Percentiles rank a stretch among this genome's conserved stretches.
Conservation (phyloP, 2,888 invertebrate species). For the Nipponacmea schrenckii region DNA sequence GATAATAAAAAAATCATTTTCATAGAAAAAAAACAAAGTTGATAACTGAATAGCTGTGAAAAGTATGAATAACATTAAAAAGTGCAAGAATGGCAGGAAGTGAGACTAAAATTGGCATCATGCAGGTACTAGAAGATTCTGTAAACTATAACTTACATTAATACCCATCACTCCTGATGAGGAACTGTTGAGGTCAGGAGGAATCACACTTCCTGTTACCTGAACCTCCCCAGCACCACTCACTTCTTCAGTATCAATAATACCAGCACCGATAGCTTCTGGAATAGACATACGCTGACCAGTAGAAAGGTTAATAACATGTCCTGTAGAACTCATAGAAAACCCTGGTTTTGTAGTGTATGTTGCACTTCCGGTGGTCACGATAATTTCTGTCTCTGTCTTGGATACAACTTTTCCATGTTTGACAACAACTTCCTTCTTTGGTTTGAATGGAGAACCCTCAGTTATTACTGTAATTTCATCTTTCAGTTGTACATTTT, state of each 20-base stretch:
- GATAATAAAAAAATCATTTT: too few relatives aligned
- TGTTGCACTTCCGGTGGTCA: conserved; percentile 43
- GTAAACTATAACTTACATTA: conserved; percentile 2
- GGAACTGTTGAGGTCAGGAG: conserved; percentile 8
- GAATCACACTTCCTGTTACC: conserved; percentile 16
- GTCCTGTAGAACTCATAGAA: conserved; percentile 72
- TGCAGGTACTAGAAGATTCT: neutral
- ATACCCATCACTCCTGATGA: conserved; percentile 7
- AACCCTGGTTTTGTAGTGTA: conserved; percentile 54
- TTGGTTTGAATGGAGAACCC: conserved; percentile 51
- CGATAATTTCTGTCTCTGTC: conserved; percentile 49
- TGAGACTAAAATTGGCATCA: too few relatives aligned
- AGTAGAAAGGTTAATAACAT: conserved; percentile 84
- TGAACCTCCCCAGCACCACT: conserved; percentile 27
- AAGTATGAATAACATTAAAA: too few relatives aligned
- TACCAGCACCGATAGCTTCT: conserved; percentile 81
- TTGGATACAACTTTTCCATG: conserved; percentile 47
- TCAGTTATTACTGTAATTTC: conserved; percentile 22
- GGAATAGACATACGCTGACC: conserved; percentile 81
- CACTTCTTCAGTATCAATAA: conserved; percentile 76
- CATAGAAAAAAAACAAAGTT: too few relatives aligned
- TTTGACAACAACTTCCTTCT: conserved; percentile 34
- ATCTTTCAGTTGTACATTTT: conserved; percentile 14
- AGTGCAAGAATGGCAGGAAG: too few relatives aligned
- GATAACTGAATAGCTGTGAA: too few relatives aligned